Evolutionary conservation across 2,113 vertebrate genomes (phyloP), one percentile per base, ranked within the genome.

Genomic region (Mustela nigripes): DNA sequence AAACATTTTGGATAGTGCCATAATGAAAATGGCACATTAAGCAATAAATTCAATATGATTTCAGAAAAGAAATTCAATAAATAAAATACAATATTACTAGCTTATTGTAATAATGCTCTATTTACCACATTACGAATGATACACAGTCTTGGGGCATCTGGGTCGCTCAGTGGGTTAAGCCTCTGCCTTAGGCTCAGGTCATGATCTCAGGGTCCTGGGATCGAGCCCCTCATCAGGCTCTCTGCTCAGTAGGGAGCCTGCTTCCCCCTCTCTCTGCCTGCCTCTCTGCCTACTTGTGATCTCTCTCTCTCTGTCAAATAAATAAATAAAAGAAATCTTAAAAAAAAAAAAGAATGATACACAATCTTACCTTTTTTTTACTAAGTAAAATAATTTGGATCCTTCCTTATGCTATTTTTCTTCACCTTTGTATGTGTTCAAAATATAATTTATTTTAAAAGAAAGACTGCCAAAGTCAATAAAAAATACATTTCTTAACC

Each of bases 361-460:
- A 96, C n/a, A 58, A 2, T 84, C 26, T 65, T 82, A 91, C 16
- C 31, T 96, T 91, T 95, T 95, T 85, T 94, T 95, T 82, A 76
- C 78, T 94, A 91, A 85, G 42, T 84, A 83, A 78, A 97, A 85
- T 90, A 91, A 91, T 76, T 86, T 62, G 50, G 16, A 95, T 60
- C 67, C 24, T 84, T 87, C 45, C 74, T 93, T 74, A 73, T 95
- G 11, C 73, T 85, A 39, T 33, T 95, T 96, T 88, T 84, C 36
- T 91, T 94, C 16, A 92, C 33, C 50, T 94, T 95, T 78, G 81
- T 89, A 2, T 96, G 50, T 92, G 12, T 89, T 89, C 48, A 96
- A 97, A 96, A 53, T 95, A 31, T 12, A 96, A 71, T 92, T 97
- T 95, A 74, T 88, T 97, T 95, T 89, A 9, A 89, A 96, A 95